Percentiles rank a stretch among this genome's conserved stretches.
Conservation (phyloP, 2,797 vertebrate genomes). For the Margarornis squamiger region DNA sequence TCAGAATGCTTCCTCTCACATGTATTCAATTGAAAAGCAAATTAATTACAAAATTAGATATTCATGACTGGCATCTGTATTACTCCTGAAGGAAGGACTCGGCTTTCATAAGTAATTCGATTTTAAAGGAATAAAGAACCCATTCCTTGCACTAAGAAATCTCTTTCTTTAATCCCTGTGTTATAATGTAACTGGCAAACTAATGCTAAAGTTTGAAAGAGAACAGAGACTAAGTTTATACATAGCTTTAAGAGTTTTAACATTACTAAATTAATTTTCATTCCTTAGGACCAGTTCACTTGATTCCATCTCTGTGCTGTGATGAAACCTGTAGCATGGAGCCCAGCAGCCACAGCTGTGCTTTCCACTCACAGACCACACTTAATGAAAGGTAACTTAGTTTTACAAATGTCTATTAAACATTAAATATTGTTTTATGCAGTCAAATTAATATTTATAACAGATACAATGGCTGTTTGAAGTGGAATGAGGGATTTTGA, state of each 20-base stretch:
- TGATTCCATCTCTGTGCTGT: constrained; percentile 88
- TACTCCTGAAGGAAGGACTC: not conserved
- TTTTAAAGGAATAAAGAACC: not conserved
- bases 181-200: not conserved
- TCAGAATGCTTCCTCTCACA: not conserved
- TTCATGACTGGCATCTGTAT: not conserved
- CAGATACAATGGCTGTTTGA: not conserved
- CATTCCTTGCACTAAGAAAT: not conserved
- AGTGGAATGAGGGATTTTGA: not conserved
- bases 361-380: constrained; percentile 80
- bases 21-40: not conserved
- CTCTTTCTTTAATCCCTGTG: not conserved
- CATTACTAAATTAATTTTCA: not conserved
- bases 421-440: not conserved
- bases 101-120: not conserved
- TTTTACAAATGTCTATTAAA: not conserved
- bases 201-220: not conserved
- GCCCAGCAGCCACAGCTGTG: constrained; percentile 74
- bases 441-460: not conserved
- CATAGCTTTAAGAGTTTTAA: not conserved
- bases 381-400: constrained; percentile 83
- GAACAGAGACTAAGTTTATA: not conserved
- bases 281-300: constrained; percentile 84
- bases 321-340: constrained; percentile 84
- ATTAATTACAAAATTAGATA: not conserved